Percentiles rank a stretch among this genome's conserved stretches.
Evolutionary conservation across 2,113 vertebrate species (phyloP).

Genomic region (Phrynocephalus versicolor): DNA sequence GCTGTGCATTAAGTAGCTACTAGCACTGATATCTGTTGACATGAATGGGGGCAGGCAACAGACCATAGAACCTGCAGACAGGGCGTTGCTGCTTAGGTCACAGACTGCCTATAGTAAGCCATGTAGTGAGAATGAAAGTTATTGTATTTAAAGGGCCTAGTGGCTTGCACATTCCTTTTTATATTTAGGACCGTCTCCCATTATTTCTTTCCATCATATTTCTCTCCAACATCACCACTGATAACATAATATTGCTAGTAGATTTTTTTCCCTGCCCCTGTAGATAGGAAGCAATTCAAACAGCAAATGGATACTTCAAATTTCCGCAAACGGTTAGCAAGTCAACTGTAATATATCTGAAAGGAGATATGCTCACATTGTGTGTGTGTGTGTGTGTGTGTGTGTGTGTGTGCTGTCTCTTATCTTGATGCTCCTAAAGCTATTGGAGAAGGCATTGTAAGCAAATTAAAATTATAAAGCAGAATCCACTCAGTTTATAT

Average conservation of each 20-base stretch:
- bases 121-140: neutral
- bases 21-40: too few relatives aligned
- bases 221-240: fast-evolving
- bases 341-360: neutral
- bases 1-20: too few relatives aligned
- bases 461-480: neutral
- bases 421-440: neutral
- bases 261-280: neutral
- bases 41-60: too few relatives aligned
- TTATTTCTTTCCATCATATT: fast-evolving
- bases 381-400: fast-evolving
- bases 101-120: too few relatives aligned
- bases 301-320: neutral
- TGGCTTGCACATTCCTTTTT: neutral
- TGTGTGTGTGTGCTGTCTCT: fast-evolving
- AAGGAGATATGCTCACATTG: neutral
- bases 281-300: neutral
- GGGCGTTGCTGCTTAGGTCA: too few relatives aligned
- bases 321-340: neutral
- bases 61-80: too few relatives aligned
- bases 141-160: fast-evolving
- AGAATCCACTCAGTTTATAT: neutral
- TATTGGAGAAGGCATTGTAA: neutral
- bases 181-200: neutral
- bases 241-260: neutral